Conservation (phyloP, 2,888 invertebrate genomes). For the Sinelater perroti region DNA sequence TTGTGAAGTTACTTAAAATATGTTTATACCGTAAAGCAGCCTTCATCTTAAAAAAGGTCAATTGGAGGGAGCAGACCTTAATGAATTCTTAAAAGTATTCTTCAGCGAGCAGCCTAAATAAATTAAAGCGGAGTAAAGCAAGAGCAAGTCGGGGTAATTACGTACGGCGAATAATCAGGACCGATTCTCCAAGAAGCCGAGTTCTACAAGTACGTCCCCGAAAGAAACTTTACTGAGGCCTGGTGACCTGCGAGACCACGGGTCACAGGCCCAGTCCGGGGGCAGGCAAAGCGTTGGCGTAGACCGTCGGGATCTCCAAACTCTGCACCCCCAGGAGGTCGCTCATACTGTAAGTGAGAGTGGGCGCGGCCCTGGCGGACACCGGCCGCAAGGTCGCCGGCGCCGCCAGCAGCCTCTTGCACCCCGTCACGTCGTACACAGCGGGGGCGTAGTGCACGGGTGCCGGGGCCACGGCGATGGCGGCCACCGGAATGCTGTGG, state of each 20-base stretch:
- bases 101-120: too few relatives aligned
- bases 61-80: too few relatives aligned
- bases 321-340: constrained; percentile 77
- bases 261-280: constrained; percentile 74
- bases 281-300: constrained; percentile 74
- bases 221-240: constrained; percentile 35
- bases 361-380: constrained; percentile 64
- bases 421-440: constrained; percentile 64
- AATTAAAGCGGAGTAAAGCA: too few relatives aligned
- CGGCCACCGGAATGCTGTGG: constrained; percentile 53
- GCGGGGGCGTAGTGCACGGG: constrained; percentile 58
- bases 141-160: too few relatives aligned
- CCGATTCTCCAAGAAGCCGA: too few relatives aligned
- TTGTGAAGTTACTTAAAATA: too few relatives aligned
- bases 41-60: too few relatives aligned
- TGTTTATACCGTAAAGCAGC: too few relatives aligned
- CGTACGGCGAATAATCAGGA: too few relatives aligned
- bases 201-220: too few relatives aligned
- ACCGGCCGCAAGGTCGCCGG: constrained; percentile 64
- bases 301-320: constrained; percentile 74
- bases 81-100: too few relatives aligned
- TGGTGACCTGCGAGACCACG: constrained; percentile 52
- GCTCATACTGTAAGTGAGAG: constrained; percentile 73
- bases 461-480: constrained; percentile 57
- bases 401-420: constrained; percentile 67